Conservation (phyloP, 2,797 vertebrate genomes). For the Epinephelus malabaricus region DNA sequence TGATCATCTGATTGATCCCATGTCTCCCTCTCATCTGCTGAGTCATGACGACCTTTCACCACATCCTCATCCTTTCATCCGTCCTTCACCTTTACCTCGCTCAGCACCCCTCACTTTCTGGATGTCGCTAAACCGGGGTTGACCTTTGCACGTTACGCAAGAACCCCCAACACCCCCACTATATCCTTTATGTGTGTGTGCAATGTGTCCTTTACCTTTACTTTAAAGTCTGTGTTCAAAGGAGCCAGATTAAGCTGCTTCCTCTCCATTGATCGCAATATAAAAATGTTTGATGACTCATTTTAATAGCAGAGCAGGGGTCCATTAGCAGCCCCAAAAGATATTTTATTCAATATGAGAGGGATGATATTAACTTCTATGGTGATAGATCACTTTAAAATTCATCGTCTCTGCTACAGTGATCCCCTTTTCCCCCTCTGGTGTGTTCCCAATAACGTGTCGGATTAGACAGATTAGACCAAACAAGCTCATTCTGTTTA, state of each 20-base stretch:
- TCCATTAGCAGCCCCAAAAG: neutral
- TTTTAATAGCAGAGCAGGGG: neutral
- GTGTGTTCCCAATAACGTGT: neutral
- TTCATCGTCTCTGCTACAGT: neutral
- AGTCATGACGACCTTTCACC: conserved; percentile 44
- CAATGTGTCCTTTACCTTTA: conserved; percentile 57
- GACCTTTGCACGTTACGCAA: conserved; percentile 64
- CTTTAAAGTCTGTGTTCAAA: conserved; percentile 65
- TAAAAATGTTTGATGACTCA: neutral
- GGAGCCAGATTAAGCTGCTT: conserved; percentile 4
- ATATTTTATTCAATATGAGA: neutral
- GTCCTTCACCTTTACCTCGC: conserved; percentile 43
- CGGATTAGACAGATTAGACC: neutral
- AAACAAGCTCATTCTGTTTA: neutral
- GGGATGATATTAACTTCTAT: no score
- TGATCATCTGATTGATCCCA: conserved; percentile 61
- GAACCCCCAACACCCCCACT: conserved; percentile 16
- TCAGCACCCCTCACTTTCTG: conserved; percentile 44
- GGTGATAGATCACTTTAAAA: no score
- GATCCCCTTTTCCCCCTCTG: neutral
- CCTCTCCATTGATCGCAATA: conserved; percentile 17
- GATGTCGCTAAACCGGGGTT: conserved; percentile 32
- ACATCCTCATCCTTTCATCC: conserved; percentile 62
- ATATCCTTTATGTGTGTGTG: conserved; percentile 27
- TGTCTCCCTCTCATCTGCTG: conserved; percentile 57